Base-by-base conservation (phyloP, 2,888 invertebrate species). In the Lepas anatifera region DNA sequence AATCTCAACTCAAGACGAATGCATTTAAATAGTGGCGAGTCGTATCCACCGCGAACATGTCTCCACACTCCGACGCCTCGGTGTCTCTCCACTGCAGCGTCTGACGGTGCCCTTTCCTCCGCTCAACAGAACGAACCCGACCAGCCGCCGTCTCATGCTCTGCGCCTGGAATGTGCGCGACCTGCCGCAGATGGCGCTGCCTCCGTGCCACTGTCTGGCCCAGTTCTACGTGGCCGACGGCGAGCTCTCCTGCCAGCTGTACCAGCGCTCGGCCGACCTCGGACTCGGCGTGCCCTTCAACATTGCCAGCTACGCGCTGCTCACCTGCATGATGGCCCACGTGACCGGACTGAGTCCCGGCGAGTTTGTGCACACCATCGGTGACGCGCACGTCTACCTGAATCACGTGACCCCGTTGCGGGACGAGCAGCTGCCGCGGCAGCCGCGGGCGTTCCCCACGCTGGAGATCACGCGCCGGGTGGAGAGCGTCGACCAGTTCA, bases 261-360 rank as follows among this genome's bases (percentile, higher is more conserved):
- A 97, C 79, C 98, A 99, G 80, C 85, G 98, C 74, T 96, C 96
- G 76, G 98, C 95, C 11, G 98, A 99, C 79, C 92, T 98, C 89
- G 96, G 96, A 3, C 83, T 98, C 2, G 98, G 98, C n/a, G 95
- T 97, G 0, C 97, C 97, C 18, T 98, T 98, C 80, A 98, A 98
- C 81, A 95, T 99, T 76, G 97, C 98, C 68, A 96, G 96, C 76
- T 99, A 98, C 81, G 86, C 97, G 1, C 80, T 98, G 39, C 84
- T 98, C 4, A 96, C 95, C 3, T 89, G 89, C 76, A 96, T 99
- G 95, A 89, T 98, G 74, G 97, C 98, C 35, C 92, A 96, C 78
- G 86, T 98, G 29, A 94, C 95, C n/a, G 87, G 87, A 66, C 83
- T 96, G 64, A 88, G 94, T 89, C 87, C 95, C 68, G 95, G 92